Evolutionary conservation across 2,888 invertebrate genomes (phyloP).

Genomic region (Oeneis ivallda): DNA sequence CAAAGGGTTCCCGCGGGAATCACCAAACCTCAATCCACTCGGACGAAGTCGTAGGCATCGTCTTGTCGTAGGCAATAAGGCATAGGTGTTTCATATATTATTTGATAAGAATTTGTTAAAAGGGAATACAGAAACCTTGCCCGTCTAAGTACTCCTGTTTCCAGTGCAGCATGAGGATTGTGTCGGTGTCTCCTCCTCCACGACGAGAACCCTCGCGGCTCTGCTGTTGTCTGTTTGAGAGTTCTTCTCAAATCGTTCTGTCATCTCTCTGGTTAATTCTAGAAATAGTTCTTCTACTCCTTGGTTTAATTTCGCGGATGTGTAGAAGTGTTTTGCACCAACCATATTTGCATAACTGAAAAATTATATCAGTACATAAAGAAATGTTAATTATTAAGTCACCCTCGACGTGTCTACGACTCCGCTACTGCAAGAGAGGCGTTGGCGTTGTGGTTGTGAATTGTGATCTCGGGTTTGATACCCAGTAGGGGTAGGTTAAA

Average conservation of each 20-base stretch:
- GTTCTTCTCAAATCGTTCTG: constrained; percentile 67
- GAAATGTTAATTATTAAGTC: too few species aligned
- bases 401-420: too few species aligned
- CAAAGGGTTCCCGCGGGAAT: too few species aligned
- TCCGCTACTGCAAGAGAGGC: too few species aligned
- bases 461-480: too few species aligned
- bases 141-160: constrained; percentile 45
- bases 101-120: not conserved
- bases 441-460: too few species aligned
- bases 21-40: too few species aligned
- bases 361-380: too few species aligned
- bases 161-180: constrained; percentile 65
- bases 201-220: constrained; percentile 65
- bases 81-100: too few species aligned
- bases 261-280: constrained; percentile 90
- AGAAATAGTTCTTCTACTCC: constrained; percentile 96
- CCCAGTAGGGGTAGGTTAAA: too few species aligned
- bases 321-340: constrained; percentile 95
- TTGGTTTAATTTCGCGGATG: constrained; percentile 95
- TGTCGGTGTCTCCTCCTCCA: constrained; percentile 67
- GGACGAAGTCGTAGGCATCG: too few species aligned
- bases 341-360: constrained; percentile 93
- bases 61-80: too few species aligned
- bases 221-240: constrained; percentile 53
- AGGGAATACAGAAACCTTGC: not conserved